Percentiles rank a stretch among this genome's conserved stretches.
phyloP scores from a whole-genome alignment of 2,113 vertebrate genomes.

The Uropsilus gracilis region DNA sequence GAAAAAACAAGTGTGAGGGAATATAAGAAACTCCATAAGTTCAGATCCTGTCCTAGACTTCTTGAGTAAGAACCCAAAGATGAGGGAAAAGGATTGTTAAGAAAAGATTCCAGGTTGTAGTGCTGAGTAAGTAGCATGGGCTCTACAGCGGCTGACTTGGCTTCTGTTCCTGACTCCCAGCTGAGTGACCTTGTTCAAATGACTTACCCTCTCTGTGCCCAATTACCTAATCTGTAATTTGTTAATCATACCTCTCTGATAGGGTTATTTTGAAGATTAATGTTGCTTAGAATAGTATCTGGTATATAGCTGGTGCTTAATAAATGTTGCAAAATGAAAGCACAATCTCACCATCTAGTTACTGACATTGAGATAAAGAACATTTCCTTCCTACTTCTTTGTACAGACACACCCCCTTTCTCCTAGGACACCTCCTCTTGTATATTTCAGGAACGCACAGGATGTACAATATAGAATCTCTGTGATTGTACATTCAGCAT shows the following conservation, averaged over 20 bases:
- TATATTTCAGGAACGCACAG: neutral
- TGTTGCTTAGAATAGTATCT: neutral
- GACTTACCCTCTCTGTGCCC: neutral
- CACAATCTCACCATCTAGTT: neutral
- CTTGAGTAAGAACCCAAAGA: neutral
- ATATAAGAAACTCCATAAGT: neutral
- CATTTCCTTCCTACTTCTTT: neutral
- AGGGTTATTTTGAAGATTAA: neutral
- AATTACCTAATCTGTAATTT: neutral
- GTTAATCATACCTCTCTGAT: neutral
- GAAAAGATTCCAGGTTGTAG: neutral
- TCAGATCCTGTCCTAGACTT: neutral
- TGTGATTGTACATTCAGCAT: neutral
- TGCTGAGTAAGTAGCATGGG: neutral
- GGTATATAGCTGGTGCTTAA: neutral
- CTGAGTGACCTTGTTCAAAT: neutral
- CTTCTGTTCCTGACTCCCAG: neutral
- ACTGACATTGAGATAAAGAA: neutral
- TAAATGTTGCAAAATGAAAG: neutral
- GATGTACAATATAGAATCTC: neutral
- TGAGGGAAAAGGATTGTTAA: neutral
- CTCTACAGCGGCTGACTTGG: neutral
- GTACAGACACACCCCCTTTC: neutral
- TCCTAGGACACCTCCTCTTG: neutral
- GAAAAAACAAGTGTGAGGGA: neutral